Base-by-base conservation (phyloP, 2,797 vertebrate species). In the Danio tinwini region DNA sequence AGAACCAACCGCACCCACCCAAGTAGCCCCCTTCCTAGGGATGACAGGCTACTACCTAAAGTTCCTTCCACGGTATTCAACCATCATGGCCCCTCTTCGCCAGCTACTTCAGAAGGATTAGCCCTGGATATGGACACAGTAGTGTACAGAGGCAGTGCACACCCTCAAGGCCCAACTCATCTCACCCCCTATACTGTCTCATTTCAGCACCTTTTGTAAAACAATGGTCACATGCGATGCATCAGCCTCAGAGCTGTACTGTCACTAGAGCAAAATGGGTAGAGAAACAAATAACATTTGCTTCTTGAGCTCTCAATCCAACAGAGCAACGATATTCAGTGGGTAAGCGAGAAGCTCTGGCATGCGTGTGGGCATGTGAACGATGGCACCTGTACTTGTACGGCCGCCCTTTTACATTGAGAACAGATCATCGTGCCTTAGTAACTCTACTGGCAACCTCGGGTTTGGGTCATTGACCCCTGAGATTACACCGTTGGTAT, bases 401-500 rank as follows among this genome's bases (percentile, higher is more conserved):
- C 7, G 11, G 17, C n/a, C n/a, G 0, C n/a, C n/a, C n/a, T n/a
- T n/a, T n/a, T n/a, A n/a, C n/a, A n/a, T n/a, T n/a, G n/a, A n/a
- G n/a, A n/a, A n/a, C n/a, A n/a, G n/a, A n/a, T n/a, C n/a, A n/a
- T n/a, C n/a, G n/a, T n/a, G n/a, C n/a, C n/a, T n/a, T n/a, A n/a
- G n/a, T n/a, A n/a, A n/a, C n/a, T n/a, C n/a, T n/a, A n/a, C n/a
- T n/a, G n/a, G n/a, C n/a, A n/a, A n/a, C n/a, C n/a, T n/a, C n/a
- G n/a, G n/a, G n/a, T n/a, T n/a, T n/a, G 7, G 65, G 64, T 1
- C 55, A 78, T 52, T 70, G 40, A 37, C 65, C 53, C 12, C 14
- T 78, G 5, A 53, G 40, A 19, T 40, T 78, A n/a, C 13, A 29
- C 37, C 13, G n/a, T 49, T 74, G 55, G 72, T 74, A 56, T 12